A percentile compares a stretch with the other conserved stretches of the same genome.
Evolutionary conservation across 2,797 vertebrate genomes (phyloP).

Genomic region (Acrocephalus scirpaceus): DNA sequence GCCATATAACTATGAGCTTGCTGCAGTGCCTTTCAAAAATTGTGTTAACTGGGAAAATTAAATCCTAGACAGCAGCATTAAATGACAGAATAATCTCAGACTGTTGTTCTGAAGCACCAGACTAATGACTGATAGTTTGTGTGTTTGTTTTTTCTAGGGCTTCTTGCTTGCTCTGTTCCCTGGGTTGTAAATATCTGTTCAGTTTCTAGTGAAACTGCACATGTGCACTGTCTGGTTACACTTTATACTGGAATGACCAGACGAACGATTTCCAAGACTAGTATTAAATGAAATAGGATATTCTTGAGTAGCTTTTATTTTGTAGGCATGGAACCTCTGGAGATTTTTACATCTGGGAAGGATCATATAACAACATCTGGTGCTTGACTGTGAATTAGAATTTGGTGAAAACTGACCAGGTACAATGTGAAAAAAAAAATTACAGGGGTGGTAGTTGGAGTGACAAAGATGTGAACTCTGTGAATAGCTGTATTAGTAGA

Average conservation of each 20-base stretch:
- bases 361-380: constrained; percentile 26
- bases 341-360: constrained; percentile 41
- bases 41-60: background rate
- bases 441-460: background rate
- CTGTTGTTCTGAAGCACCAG: background rate
- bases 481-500: background rate
- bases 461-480: background rate
- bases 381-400: constrained; percentile 12
- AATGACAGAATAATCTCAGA: background rate
- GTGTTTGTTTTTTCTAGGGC: background rate
- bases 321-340: background rate
- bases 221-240: constrained; percentile 13
- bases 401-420: constrained; percentile 18
- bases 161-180: background rate
- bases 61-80: background rate
- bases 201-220: background rate
- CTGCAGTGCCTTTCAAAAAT: background rate
- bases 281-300: constrained; percentile 52
- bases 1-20: background rate
- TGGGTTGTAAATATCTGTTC: background rate
- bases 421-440: background rate
- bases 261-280: background rate
- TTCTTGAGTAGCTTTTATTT: constrained; percentile 46
- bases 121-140: background rate
- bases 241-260: constrained; percentile 28